These are phyloP conservation scores for Peromyscus nudipes DNA, from an alignment of 2,797 vertebrate species.

Conservation along the genomic window DNA sequence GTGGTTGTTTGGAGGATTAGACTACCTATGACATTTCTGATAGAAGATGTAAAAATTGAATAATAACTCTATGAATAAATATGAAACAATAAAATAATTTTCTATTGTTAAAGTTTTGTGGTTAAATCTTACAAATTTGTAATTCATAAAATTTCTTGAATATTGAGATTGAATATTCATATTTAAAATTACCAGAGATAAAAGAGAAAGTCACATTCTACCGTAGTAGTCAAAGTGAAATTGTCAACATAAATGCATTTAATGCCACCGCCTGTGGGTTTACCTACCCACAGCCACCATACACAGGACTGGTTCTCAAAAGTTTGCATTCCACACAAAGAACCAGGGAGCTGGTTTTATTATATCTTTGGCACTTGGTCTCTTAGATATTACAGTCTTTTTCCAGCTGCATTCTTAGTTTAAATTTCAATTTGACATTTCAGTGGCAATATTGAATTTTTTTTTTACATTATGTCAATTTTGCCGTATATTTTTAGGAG, in stretches of 20 bases:
- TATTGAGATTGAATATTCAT: neutral
- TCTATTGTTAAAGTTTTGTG: neutral
- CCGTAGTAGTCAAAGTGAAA: neutral
- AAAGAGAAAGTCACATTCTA: neutral
- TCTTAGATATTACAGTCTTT: neutral
- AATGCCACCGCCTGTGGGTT: neutral
- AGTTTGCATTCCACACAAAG: neutral
- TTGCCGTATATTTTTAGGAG: neutral
- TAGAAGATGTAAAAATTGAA: neutral
- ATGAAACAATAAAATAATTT: neutral
- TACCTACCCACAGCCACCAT: neutral
- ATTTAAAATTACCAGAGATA: neutral
- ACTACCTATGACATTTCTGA: neutral
- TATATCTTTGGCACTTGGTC: neutral
- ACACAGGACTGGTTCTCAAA: neutral
- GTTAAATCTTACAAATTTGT: neutral
- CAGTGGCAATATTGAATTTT: neutral
- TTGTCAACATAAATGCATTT: neutral
- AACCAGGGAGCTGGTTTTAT: neutral
- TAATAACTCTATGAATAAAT: neutral
- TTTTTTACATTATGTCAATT: neutral
- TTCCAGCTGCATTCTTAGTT: neutral
- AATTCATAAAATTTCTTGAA: neutral
- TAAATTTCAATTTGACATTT: constrained; percentile 45
- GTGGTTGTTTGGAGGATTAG: neutral